Evolutionary conservation across 2,888 invertebrate genomes (phyloP).

Genomic region (Cerastis leucographa): DNA sequence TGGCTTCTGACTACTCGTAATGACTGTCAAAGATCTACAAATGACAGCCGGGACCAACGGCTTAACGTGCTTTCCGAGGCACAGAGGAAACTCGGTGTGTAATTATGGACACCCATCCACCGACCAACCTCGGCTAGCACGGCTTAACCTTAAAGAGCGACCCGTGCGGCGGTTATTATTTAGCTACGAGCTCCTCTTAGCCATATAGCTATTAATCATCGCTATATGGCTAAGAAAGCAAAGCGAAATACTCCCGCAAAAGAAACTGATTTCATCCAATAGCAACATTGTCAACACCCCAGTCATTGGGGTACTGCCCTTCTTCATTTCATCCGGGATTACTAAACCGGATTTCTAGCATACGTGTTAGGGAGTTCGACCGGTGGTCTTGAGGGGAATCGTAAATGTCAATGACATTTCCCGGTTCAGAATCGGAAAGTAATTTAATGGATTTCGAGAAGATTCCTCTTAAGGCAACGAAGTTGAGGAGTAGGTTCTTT

Average conservation of each 20-base stretch:
- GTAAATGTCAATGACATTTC: slow-evolving; percentile 42
- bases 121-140: too few relatives aligned
- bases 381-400: slow-evolving; percentile 15
- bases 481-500: not conserved
- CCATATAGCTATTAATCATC: too few relatives aligned
- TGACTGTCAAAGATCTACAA: too few relatives aligned
- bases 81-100: too few relatives aligned
- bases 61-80: too few relatives aligned
- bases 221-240: too few relatives aligned
- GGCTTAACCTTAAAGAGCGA: too few relatives aligned
- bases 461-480: slow-evolving; percentile 9
- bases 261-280: not conserved
- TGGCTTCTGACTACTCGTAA: too few relatives aligned
- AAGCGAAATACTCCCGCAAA: not conserved
- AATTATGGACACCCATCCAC: too few relatives aligned
- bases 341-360: slow-evolving; percentile 31
- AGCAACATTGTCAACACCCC: not conserved
- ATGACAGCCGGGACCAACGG: too few relatives aligned
- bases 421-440: slow-evolving; percentile 29
- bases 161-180: too few relatives aligned
- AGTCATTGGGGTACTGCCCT: not conserved
- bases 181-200: too few relatives aligned
- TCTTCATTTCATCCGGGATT: slow-evolving; percentile 20
- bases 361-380: slow-evolving; percentile 36
- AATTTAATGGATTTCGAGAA: slow-evolving; percentile 24